Percentiles rank a stretch among this genome's conserved stretches.
Evolutionary conservation across 2,888 invertebrate species (phyloP).

Genomic region (Gymnoscelis rufifasciata): DNA sequence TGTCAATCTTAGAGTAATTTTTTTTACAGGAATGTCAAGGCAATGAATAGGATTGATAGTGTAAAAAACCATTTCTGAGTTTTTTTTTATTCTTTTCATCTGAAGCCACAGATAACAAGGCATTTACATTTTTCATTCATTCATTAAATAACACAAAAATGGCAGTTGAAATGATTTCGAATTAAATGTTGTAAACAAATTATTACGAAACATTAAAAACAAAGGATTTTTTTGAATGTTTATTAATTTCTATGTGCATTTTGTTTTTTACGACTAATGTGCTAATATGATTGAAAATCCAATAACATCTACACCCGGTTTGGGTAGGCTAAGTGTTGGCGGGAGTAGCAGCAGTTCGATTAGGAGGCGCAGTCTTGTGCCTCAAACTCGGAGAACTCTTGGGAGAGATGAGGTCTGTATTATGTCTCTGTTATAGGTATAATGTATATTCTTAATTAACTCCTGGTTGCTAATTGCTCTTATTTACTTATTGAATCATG

Average conservation of each 20-base stretch:
- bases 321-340: slow-evolving; percentile 57
- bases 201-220: not conserved
- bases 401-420: slow-evolving; percentile 57
- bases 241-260: not conserved
- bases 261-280: slow-evolving; percentile 23
- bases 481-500: no score
- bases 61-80: not conserved
- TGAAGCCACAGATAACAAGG: no score
- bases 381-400: slow-evolving; percentile 41
- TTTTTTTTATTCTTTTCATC: no score
- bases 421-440: no score
- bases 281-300: slow-evolving; percentile 55
- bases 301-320: slow-evolving; percentile 52
- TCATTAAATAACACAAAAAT: not conserved
- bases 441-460: no score
- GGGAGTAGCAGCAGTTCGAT: slow-evolving; percentile 58
- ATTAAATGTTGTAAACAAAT: slow-evolving; percentile 3
- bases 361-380: slow-evolving; percentile 57
- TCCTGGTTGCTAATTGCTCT: no score
- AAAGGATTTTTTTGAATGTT: not conserved
- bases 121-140: not conserved
- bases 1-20: no score
- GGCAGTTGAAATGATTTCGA: slow-evolving; percentile 7
- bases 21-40: no score
- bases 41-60: not conserved